phyloP scores from a whole-genome alignment of 2,888 invertebrate genomes.

The Rhamphomyia laevipes region DNA sequence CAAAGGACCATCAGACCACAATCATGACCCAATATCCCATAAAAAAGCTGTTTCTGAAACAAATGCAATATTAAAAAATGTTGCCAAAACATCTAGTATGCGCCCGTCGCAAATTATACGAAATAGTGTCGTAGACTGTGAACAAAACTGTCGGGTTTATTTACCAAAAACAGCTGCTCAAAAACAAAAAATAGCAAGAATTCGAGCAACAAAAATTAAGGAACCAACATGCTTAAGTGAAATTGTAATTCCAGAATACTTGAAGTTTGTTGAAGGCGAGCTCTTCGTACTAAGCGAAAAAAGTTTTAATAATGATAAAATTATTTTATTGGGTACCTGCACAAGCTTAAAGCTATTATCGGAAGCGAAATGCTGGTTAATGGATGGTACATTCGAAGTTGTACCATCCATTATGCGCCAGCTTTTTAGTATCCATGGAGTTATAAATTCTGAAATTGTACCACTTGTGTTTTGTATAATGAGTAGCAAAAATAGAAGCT shows the following conservation, averaged over 20 bases:
- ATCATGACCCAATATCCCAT: too few relatives aligned
- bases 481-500: slow-evolving; percentile 3
- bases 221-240: slow-evolving; percentile 1
- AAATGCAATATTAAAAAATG: too few relatives aligned
- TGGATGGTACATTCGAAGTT: slow-evolving; percentile 5
- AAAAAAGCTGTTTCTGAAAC: too few relatives aligned
- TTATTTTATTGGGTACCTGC: slow-evolving; percentile 2
- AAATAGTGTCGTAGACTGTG: slow-evolving; percentile 1
- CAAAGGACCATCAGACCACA: too few relatives aligned
- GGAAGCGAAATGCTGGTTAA: slow-evolving; percentile 4
- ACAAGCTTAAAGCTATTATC: slow-evolving; percentile 4
- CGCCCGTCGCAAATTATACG: too few relatives aligned
- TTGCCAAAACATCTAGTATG: too few relatives aligned
- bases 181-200: slow-evolving; percentile 8
- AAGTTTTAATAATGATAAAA: slow-evolving; percentile 1
- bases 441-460: slow-evolving; percentile 1
- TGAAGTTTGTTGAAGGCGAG: slow-evolving; percentile 1
- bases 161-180: neutral
- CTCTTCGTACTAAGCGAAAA: slow-evolving; percentile 3
- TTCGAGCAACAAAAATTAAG: slow-evolving; percentile 1
- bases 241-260: slow-evolving; percentile 1
- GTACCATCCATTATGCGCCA: slow-evolving; percentile 4
- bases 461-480: slow-evolving; percentile 4
- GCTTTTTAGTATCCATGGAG: slow-evolving; percentile 4
- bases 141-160: slow-evolving; percentile 3